A percentile compares a stretch with the other conserved stretches of the same genome.
Conservation (phyloP, 1,140 invertebrate genomes). For the Hyles vespertilio region DNA sequence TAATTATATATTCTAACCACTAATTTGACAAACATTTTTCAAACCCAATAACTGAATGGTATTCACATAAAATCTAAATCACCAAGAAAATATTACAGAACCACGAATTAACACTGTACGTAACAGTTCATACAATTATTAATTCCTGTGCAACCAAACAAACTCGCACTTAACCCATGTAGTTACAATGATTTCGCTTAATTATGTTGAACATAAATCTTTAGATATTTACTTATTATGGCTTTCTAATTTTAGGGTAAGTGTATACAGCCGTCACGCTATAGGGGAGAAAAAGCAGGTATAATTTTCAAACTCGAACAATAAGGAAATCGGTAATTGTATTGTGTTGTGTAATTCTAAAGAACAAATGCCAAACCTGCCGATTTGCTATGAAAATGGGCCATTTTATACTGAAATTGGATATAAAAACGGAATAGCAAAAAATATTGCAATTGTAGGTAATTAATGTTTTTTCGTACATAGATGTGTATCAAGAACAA, state of each 20-base stretch:
- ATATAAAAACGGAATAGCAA: no score
- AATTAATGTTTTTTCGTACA: no score
- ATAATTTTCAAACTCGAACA: slow-evolving; percentile 28
- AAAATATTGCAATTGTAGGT: no score
- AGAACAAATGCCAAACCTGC: no score
- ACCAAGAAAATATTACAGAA: slow-evolving; percentile 3
- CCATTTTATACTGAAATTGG: no score
- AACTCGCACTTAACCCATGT: background rate
- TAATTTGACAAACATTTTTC: no score
- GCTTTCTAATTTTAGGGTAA: slow-evolving; percentile 52
- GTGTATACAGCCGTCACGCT: slow-evolving; percentile 41
- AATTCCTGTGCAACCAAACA: background rate
- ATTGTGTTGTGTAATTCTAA: no score
- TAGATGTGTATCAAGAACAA: no score
- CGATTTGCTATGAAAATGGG: no score
- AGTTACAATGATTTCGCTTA: slow-evolving; percentile 35
- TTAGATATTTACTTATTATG: slow-evolving; percentile 54
- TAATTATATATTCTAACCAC: no score
- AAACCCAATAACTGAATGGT: no score
- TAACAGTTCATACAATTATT: background rate
- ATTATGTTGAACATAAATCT: slow-evolving; percentile 54
- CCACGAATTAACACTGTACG: background rate
- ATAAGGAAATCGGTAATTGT: no score
- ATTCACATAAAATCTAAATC: background rate
- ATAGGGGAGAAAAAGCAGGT: slow-evolving; percentile 30